Conservation (phyloP, 2,888 invertebrate species). For the Machimus rusticus region DNA sequence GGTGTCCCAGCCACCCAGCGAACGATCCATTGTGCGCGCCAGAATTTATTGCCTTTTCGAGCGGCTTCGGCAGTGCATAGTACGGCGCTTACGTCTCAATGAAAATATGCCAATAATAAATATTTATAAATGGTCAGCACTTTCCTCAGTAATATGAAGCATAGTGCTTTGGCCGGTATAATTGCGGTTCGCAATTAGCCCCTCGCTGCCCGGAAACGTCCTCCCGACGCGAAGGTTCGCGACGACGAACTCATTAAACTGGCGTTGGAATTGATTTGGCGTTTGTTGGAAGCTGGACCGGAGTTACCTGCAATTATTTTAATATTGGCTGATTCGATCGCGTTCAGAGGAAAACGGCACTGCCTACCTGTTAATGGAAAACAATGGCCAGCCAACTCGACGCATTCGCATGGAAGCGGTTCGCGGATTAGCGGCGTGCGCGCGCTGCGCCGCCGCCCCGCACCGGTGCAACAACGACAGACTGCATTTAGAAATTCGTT, state of each 20-base stretch:
- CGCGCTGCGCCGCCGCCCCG: no score
- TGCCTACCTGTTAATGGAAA: not conserved
- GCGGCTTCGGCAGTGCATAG: not conserved
- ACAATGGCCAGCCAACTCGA: not conserved
- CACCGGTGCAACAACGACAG: not conserved
- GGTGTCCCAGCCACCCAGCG: not conserved
- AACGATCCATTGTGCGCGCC: not conserved
- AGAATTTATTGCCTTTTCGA: not conserved
- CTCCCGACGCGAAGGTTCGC: not conserved
- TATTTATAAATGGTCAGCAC: constrained; percentile 2
- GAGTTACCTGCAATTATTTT: not conserved
- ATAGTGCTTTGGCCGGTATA: not conserved
- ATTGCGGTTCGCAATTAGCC: not conserved
- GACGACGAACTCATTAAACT: not conserved
- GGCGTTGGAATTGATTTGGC: not conserved
- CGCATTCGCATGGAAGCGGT: not conserved
- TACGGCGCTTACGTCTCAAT: constrained; percentile 8
- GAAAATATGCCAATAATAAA: constrained; percentile 29
- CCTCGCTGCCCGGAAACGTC: not conserved
- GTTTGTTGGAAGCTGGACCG: not conserved
- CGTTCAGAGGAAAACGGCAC: not conserved
- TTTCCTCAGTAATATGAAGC: not conserved
- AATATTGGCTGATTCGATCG: not conserved
- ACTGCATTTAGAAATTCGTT: not conserved
- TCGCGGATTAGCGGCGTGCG: not conserved